Evolutionary conservation across 2,888 invertebrate species (phyloP).

Genomic region (Timandra comae): DNA sequence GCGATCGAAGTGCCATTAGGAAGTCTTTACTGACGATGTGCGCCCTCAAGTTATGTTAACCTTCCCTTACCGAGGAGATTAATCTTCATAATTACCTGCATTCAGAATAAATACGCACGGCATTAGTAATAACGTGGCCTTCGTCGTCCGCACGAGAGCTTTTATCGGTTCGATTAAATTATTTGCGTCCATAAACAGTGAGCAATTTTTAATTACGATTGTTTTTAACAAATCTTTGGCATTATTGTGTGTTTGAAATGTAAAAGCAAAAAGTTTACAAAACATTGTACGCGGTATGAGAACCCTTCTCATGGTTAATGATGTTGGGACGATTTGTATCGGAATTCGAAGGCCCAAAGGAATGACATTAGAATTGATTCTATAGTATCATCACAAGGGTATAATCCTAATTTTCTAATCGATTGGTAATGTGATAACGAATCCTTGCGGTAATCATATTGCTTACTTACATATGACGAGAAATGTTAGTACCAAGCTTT

Average conservation of each 20-base stretch:
- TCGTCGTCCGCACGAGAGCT: constrained; percentile 14
- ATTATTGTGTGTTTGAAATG: constrained; percentile 3
- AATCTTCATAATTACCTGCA: constrained; percentile 61
- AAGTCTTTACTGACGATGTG: constrained; percentile 68
- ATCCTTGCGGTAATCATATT: too few relatives aligned
- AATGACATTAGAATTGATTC: constrained; percentile 51
- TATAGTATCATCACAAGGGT: constrained; percentile 5
- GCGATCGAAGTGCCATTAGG: constrained; percentile 75
- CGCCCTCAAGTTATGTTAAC: constrained; percentile 64
- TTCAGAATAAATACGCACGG: constrained; percentile 33
- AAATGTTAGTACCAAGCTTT: too few relatives aligned
- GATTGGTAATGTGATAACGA: too few relatives aligned
- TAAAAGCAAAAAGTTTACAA: constrained; percentile 14
- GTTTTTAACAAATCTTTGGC: constrained; percentile 13
- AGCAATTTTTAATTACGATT: constrained; percentile 8
- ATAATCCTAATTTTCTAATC: too few relatives aligned
- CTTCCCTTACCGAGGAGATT: constrained; percentile 53
- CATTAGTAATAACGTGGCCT: constrained; percentile 34
- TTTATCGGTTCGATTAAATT: constrained; percentile 14
- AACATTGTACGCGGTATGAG: constrained; percentile 17
- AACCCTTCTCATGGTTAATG: constrained; percentile 36
- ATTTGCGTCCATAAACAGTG: constrained; percentile 8
- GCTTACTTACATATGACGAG: too few relatives aligned
- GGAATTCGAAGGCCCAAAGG: constrained; percentile 35
- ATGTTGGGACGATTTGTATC: constrained; percentile 37